A percentile compares a stretch with the other conserved stretches of the same genome.
Evolutionary conservation across 2,113 vertebrate genomes (phyloP).

Genomic region (Sigmodon hispidus): DNA sequence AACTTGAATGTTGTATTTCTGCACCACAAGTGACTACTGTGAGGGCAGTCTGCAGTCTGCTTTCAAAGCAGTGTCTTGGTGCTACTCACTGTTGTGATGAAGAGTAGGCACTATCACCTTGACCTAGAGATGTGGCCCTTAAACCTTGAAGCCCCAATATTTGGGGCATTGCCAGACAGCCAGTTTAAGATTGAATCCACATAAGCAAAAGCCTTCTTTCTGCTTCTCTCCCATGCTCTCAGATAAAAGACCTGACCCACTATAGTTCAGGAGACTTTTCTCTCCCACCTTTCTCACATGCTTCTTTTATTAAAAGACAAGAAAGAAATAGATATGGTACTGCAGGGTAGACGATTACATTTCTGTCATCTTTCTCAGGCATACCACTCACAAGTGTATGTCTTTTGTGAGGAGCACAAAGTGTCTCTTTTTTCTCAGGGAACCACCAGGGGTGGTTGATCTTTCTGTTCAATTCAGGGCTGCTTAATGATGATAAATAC

Average conservation of each 20-base stretch:
- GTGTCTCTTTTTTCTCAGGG: background rate
- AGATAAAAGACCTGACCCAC: too few species aligned
- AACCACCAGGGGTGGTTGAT: background rate
- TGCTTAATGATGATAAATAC: background rate
- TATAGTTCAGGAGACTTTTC: background rate
- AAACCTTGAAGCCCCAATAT: too few species aligned
- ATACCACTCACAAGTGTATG: background rate
- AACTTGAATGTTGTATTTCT: background rate
- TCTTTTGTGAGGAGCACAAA: background rate
- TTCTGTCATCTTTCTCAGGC: background rate
- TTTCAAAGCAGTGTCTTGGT: background rate
- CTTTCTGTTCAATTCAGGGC: background rate
- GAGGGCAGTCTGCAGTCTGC: background rate
- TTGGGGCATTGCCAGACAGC: too few species aligned
- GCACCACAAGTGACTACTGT: background rate
- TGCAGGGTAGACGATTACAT: background rate
- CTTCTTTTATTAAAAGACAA: conserved; percentile 17
- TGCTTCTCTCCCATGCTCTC: too few species aligned
- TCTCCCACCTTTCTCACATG: background rate
- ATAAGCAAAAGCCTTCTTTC: too few species aligned
- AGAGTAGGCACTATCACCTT: too few species aligned
- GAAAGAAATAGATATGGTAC: background rate
- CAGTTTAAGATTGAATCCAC: too few species aligned
- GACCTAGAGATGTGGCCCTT: too few species aligned
- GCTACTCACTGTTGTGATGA: too few species aligned